phyloP scores from a whole-genome alignment of 2,113 vertebrate genomes.

The Tragelaphus scriptus region DNA sequence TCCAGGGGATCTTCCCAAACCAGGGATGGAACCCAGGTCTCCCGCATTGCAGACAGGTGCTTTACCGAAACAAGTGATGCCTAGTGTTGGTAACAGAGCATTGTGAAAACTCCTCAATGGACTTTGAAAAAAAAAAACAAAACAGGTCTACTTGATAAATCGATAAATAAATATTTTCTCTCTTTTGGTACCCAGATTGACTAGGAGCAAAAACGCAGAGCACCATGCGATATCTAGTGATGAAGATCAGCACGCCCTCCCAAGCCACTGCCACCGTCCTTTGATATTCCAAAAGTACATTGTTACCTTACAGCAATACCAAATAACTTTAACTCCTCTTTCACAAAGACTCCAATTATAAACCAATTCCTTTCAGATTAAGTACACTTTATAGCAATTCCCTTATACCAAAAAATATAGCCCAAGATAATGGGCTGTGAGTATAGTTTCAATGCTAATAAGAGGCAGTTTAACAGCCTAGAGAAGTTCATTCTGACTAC shows the following conservation, averaged over 20 bases:
- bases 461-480: conserved; percentile 76
- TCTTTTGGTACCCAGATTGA: conserved; percentile 29
- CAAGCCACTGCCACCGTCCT: conserved; percentile 47
- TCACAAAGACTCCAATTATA: conserved; percentile 80
- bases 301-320: conserved; percentile 68
- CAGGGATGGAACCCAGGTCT: no score
- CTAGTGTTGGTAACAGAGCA: not conserved
- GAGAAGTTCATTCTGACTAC: conserved; percentile 76
- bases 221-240: conserved; percentile 11
- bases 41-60: no score
- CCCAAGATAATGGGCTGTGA: conserved; percentile 78
- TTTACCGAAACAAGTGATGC: no score
- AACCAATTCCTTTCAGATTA: conserved; percentile 82
- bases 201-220: not conserved
- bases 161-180: not conserved
- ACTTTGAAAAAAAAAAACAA: not conserved
- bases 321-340: conserved; percentile 79
- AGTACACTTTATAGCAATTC: conserved; percentile 79
- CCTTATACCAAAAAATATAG: conserved; percentile 78
- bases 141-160: not conserved
- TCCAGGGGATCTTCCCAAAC: no score
- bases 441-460: conserved; percentile 79
- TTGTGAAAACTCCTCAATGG: not conserved
- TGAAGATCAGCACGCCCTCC: conserved; percentile 40
- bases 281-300: conserved; percentile 65